These are phyloP conservation scores for Rhyzopertha dominica DNA, from an alignment of 1,140 invertebrate species.

Conservation along the genomic window DNA sequence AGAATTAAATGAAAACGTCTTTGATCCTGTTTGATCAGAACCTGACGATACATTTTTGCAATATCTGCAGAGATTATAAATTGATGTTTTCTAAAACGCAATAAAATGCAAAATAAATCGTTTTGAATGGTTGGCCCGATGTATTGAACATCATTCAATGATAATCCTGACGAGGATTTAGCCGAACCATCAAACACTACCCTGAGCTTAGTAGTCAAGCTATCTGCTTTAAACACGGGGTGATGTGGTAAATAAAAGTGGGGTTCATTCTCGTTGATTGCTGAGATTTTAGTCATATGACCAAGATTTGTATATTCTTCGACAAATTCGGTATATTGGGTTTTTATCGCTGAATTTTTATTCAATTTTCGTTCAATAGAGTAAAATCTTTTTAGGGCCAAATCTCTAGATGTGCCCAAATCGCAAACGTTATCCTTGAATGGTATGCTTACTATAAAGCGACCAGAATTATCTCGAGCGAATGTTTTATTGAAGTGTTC, in stretches of 20 bases:
- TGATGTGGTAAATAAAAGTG: slow-evolving; percentile 41
- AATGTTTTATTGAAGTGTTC: slow-evolving; percentile 31
- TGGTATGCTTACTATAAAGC: slow-evolving; percentile 39
- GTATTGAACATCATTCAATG: slow-evolving; percentile 44
- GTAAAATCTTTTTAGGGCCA: slow-evolving; percentile 36
- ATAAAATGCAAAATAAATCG: slow-evolving; percentile 37
- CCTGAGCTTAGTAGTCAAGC: slow-evolving; percentile 14
- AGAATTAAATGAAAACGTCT: slow-evolving; percentile 37
- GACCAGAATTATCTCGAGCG: slow-evolving; percentile 20
- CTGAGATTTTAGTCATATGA: slow-evolving; percentile 25
- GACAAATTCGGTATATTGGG: slow-evolving; percentile 35
- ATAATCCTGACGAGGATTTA: slow-evolving; percentile 26
- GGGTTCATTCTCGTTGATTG: slow-evolving; percentile 7
- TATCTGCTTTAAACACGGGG: slow-evolving; percentile 24
- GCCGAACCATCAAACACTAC: not conserved
- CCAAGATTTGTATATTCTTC: slow-evolving; percentile 38
- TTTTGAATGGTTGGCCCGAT: slow-evolving; percentile 45
- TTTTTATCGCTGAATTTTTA: slow-evolving; percentile 25
- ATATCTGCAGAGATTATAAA: slow-evolving; percentile 38
- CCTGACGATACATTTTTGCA: slow-evolving; percentile 41
- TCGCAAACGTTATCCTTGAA: slow-evolving; percentile 25
- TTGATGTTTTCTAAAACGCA: slow-evolving; percentile 39
- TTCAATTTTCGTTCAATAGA: slow-evolving; percentile 32
- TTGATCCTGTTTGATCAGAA: slow-evolving; percentile 30
- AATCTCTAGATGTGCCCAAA: slow-evolving; percentile 34